phyloP scores from a whole-genome alignment of 2,888 invertebrate species.

The Megamerina dolium region DNA sequence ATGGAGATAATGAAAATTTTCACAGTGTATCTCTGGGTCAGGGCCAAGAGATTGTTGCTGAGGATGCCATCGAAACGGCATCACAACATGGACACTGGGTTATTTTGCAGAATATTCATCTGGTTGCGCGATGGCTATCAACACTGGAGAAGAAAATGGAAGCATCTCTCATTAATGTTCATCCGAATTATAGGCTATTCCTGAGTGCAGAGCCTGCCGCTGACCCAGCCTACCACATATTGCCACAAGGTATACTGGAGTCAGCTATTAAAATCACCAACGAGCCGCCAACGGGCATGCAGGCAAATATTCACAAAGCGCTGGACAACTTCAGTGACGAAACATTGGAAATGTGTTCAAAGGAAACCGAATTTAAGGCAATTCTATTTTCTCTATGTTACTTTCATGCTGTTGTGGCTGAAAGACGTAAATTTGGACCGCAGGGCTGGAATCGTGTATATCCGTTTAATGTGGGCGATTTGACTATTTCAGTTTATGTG shows the following conservation, averaged over 20 bases:
- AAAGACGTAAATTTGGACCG: constrained; percentile 74
- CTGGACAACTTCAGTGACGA: constrained; percentile 89
- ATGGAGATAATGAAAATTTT: constrained; percentile 73
- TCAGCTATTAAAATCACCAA: constrained; percentile 94
- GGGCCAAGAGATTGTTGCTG: constrained; percentile 90
- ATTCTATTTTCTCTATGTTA: constrained; percentile 86
- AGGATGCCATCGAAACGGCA: constrained; percentile 75
- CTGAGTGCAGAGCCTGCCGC: constrained; percentile 83
- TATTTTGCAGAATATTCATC: constrained; percentile 85
- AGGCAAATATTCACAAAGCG: constrained; percentile 88
- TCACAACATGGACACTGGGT: constrained; percentile 83
- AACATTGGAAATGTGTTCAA: constrained; percentile 85
- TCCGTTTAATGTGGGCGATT: constrained; percentile 77
- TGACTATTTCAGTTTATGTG: constrained; percentile 88
- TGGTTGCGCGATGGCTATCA: constrained; percentile 84
- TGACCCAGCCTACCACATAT: constrained; percentile 60
- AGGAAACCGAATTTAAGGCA: constrained; percentile 88
- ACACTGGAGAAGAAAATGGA: constrained; percentile 88
- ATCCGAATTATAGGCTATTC: constrained; percentile 64
- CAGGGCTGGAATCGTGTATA: constrained; percentile 56
- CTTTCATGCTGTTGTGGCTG: constrained; percentile 91
- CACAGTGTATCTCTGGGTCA: constrained; percentile 92
- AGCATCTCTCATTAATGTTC: constrained; percentile 63
- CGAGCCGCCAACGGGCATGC: constrained; percentile 92
- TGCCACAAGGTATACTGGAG: constrained; percentile 82